phyloP scores from a whole-genome alignment of 1,140 invertebrate species.

The Uloborus diversus region DNA sequence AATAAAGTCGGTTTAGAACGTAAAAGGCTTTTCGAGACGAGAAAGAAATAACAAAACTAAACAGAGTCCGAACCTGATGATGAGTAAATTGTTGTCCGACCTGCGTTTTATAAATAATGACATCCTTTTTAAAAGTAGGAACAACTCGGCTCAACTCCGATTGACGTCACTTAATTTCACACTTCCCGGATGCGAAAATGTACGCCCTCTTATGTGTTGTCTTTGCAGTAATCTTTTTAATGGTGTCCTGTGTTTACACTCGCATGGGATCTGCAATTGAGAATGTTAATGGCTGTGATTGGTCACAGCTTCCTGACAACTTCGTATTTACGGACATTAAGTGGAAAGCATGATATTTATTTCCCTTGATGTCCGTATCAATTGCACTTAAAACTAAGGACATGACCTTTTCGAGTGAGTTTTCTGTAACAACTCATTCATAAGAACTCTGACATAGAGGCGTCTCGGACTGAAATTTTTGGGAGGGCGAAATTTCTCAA shows the following conservation, averaged over 20 bases:
- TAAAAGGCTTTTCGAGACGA: neutral
- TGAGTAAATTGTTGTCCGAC: constrained; percentile 43
- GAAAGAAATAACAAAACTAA: neutral
- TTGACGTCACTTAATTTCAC: constrained; percentile 44
- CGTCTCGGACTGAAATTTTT: too few relatives aligned
- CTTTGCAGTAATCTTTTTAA: constrained; percentile 9
- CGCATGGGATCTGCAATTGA: neutral
- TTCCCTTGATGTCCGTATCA: too few relatives aligned
- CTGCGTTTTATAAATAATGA: constrained; percentile 51
- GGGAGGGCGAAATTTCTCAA: too few relatives aligned
- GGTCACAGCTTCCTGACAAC: neutral
- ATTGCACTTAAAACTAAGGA: too few relatives aligned
- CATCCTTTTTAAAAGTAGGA: constrained; percentile 46
- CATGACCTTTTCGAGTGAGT: too few relatives aligned
- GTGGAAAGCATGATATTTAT: too few relatives aligned
- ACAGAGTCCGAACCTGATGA: constrained; percentile 22
- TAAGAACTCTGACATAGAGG: too few relatives aligned
- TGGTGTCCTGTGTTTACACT: constrained; percentile 36
- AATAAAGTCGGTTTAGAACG: neutral
- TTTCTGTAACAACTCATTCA: too few relatives aligned
- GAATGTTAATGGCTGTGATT: constrained; percentile 21
- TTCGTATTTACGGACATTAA: too few relatives aligned
- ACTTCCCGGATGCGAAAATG: constrained; percentile 44
- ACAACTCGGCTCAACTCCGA: constrained; percentile 1
- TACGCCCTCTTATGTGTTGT: constrained; percentile 47